phyloP scores from a whole-genome alignment of 2,113 vertebrate species.

The Hirundichthys speculiger region DNA sequence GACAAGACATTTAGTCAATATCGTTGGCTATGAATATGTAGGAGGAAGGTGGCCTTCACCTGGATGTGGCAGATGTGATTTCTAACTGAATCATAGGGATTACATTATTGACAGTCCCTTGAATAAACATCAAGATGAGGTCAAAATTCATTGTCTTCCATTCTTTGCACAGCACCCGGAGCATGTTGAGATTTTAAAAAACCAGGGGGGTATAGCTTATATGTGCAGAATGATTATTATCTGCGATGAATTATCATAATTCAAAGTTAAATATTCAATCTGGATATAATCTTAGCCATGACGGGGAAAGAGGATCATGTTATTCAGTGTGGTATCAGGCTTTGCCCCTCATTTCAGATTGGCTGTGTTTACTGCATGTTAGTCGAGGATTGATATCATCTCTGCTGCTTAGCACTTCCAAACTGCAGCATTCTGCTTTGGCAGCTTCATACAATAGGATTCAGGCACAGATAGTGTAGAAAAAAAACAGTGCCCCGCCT shows the following conservation, averaged over 20 bases:
- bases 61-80: constrained; percentile 72
- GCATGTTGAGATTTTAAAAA: constrained; percentile 16
- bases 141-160: constrained; percentile 55
- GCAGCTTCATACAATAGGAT: background rate
- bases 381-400: constrained; percentile 12
- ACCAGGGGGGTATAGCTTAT: constrained; percentile 7
- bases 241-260: constrained; percentile 47
- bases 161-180: constrained; percentile 37
- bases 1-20: constrained; percentile 75
- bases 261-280: constrained; percentile 35
- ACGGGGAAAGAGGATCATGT: constrained; percentile 2
- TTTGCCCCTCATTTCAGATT: constrained; percentile 26
- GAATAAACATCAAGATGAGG: constrained; percentile 71
- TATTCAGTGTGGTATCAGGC: background rate
- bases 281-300: constrained; percentile 12
- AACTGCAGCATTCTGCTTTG: constrained; percentile 1
- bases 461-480: background rate
- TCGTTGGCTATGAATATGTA: constrained; percentile 73
- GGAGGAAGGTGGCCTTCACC: constrained; percentile 66
- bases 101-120: constrained; percentile 74
- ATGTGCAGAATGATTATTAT: constrained; percentile 25
- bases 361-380: constrained; percentile 22
- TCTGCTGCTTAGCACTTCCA: background rate
- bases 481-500: constrained; percentile 5
- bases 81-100: constrained; percentile 74